A percentile compares a stretch with the other conserved stretches of the same genome.
Conservation (phyloP, 2,797 vertebrate species). For the Sternarchorhynchus goeldii region DNA sequence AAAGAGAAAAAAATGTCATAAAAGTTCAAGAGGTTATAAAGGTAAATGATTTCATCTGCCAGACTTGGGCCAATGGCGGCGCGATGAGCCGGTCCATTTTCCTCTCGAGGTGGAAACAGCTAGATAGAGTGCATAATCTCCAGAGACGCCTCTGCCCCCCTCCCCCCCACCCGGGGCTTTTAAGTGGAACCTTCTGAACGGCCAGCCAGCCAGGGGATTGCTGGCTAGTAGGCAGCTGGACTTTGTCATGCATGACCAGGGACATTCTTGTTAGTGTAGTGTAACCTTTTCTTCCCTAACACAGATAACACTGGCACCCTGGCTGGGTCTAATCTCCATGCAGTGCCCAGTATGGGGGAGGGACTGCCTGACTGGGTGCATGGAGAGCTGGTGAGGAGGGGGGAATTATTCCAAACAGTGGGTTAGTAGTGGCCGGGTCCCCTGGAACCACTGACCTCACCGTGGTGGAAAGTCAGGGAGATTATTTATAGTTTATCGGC, state of each 20-base stretch:
- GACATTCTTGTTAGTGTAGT: conserved; percentile 91
- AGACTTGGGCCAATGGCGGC: conserved; percentile 47
- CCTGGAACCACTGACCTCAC: conserved; percentile 58
- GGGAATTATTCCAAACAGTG: conserved; percentile 71
- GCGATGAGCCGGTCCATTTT: conserved; percentile 63
- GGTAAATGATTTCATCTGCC: conserved; percentile 74
- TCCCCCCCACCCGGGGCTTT: conserved; percentile 50
- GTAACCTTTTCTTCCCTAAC: conserved; percentile 88
- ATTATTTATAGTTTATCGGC: conserved; percentile 57
- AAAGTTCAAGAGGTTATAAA: conserved; percentile 72
- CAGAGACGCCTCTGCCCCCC: conserved; percentile 63
- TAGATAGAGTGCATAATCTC: conserved; percentile 69
- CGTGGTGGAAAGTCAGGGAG: conserved; percentile 33
- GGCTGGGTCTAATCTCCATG: conserved; percentile 80
- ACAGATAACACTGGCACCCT: conserved; percentile 96
- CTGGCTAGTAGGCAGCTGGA: conserved; percentile 81
- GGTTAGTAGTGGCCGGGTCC: conserved; percentile 65
- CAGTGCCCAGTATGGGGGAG: conserved; percentile 80
- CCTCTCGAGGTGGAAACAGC: conserved; percentile 68
- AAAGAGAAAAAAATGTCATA: conserved; percentile 39
- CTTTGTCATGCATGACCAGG: conserved; percentile 85
- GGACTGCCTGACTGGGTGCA: conserved; percentile 44
- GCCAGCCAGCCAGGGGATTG: conserved; percentile 55
- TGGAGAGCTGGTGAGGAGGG: conserved; percentile 62
- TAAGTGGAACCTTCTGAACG: conserved; percentile 75